A percentile compares a stretch with the other conserved stretches of the same genome.
These are phyloP conservation scores for Eublepharis macularius DNA, from an alignment of 2,113 vertebrate genomes.

Conservation along the genomic window DNA sequence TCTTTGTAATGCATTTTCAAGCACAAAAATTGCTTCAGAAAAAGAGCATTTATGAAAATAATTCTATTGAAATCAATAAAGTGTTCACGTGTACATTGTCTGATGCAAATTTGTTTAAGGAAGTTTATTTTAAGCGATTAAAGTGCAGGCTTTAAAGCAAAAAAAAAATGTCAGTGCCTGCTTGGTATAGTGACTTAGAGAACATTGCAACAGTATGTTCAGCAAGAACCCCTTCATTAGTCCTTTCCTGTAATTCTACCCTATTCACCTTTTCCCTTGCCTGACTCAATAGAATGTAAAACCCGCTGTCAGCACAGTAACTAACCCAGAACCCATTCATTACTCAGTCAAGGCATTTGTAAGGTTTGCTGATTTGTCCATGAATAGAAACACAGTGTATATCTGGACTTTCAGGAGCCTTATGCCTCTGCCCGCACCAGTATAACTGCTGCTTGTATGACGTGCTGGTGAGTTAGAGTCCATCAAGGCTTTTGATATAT, in stretches of 20 bases:
- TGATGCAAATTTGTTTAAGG: conserved; percentile 78
- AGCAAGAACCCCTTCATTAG: conserved; percentile 78
- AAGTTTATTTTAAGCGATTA: conserved; percentile 79
- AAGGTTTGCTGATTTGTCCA: conserved; percentile 75
- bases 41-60: conserved; percentile 78
- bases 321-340: conserved; percentile 77
- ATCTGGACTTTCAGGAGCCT: conserved; percentile 54
- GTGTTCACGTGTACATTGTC: conserved; percentile 77
- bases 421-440: conserved; percentile 56
- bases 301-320: conserved; percentile 76
- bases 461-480: conserved; percentile 58
- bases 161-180: conserved; percentile 61
- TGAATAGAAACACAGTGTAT: conserved; percentile 71
- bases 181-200: conserved; percentile 72
- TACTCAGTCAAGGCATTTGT: conserved; percentile 73
- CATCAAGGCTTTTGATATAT: conserved; percentile 50
- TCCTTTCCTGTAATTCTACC: conserved; percentile 80
- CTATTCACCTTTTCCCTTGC: conserved; percentile 73
- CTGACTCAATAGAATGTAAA: conserved; percentile 80
- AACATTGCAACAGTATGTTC: conserved; percentile 76
- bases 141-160: conserved; percentile 72
- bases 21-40: conserved; percentile 79
- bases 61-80: conserved; percentile 82
- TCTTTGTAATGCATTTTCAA: conserved; percentile 82
- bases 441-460: conserved; percentile 63